phyloP scores from a whole-genome alignment of 1,140 invertebrate genomes.

The Drosophila parvula region DNA sequence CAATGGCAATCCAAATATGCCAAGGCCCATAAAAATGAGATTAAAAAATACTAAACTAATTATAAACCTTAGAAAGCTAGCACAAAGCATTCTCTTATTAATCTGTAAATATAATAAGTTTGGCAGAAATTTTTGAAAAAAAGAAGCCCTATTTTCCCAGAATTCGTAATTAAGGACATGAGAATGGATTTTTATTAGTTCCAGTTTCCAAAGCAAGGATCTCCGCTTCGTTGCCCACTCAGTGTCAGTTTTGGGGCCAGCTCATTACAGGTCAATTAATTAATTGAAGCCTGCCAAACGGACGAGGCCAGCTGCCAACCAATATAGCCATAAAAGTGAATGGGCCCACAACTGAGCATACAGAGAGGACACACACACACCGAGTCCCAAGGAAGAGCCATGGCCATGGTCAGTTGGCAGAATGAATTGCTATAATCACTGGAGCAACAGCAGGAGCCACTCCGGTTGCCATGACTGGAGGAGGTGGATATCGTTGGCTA shows the following conservation, averaged over 20 bases:
- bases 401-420: constrained; percentile 15
- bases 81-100: not conserved
- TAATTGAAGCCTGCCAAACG: constrained; percentile 56
- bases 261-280: constrained; percentile 63
- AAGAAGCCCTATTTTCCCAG: not conserved
- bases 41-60: too few relatives aligned
- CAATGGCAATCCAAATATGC: not conserved
- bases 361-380: constrained; percentile 10
- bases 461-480: not conserved
- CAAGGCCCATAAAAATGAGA: not conserved
- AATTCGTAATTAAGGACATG: constrained; percentile 2
- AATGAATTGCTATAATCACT: constrained; percentile 58
- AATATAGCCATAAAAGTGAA: constrained; percentile 61
- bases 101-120: not conserved
- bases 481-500: constrained; percentile 1
- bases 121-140: not conserved
- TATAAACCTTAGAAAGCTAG: too few relatives aligned
- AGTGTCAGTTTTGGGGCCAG: constrained; percentile 28
- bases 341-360: constrained; percentile 20
- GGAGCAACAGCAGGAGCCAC: constrained; percentile 22
- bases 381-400: constrained; percentile 3
- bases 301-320: constrained; percentile 9
- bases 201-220: not conserved
- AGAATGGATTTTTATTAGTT: constrained; percentile 10
- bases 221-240: not conserved